A percentile compares a stretch with the other conserved stretches of the same genome.
These are phyloP conservation scores for Hirtodrosophila duncani DNA, from an alignment of 2,888 invertebrate species.

Conservation along the genomic window DNA sequence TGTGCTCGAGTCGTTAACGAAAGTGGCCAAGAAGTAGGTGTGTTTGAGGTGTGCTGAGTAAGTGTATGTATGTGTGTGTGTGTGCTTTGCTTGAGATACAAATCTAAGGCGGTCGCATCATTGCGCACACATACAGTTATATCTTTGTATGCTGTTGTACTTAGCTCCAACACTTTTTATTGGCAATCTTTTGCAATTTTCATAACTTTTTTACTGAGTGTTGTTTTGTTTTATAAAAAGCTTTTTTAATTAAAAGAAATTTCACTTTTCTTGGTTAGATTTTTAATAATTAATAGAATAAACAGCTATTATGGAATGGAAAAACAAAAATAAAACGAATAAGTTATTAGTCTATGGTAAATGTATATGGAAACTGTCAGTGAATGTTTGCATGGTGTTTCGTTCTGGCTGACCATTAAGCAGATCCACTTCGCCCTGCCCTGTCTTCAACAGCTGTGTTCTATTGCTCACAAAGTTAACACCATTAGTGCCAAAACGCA, in stretches of 20 bases:
- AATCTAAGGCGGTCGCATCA: constrained; percentile 41
- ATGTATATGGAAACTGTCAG: too few species aligned
- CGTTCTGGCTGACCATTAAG: neutral
- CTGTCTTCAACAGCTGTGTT: too few species aligned
- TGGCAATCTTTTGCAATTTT: constrained; percentile 61
- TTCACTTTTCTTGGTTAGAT: constrained; percentile 53
- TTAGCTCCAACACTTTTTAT: constrained; percentile 46
- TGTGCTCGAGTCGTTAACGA: constrained; percentile 44
- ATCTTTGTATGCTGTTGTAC: too few species aligned
- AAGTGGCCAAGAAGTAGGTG: constrained; percentile 55
- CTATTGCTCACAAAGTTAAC: constrained; percentile 21
- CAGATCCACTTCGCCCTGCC: constrained; percentile 16
- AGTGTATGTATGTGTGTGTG: constrained; percentile 1
- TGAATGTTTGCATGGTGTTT: too few species aligned
- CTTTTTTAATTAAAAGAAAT: constrained; percentile 60
- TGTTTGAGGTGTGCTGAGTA: constrained; percentile 35
- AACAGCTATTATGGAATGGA: neutral
- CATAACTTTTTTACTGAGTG: constrained; percentile 27
- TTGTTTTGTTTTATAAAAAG: constrained; percentile 33
- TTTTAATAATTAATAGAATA: constrained; percentile 35
- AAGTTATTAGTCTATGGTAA: too few species aligned
- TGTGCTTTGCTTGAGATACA: constrained; percentile 40
- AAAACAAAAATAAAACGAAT: constrained; percentile 1
- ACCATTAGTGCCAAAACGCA: constrained; percentile 44
- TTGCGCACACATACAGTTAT: constrained; percentile 16